Base-by-base conservation (phyloP, 2,888 invertebrate species). In the Epirrhoe tristata region DNA sequence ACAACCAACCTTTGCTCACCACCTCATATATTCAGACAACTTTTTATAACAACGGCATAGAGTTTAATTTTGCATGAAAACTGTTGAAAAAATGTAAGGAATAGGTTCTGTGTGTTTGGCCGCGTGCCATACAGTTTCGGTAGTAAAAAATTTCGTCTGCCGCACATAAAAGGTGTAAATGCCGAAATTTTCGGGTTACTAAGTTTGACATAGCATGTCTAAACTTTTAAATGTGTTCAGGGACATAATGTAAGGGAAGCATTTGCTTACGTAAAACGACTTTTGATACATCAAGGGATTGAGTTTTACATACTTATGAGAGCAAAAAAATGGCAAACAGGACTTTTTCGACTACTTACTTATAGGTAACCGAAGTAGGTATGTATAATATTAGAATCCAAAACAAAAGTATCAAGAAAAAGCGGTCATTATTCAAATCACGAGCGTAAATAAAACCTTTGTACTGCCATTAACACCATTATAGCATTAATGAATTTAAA, bases 401-500 rank as follows among this genome's bases (percentile, higher is more conserved):
- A 66, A 69, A 73, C 73, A 61, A 64, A 62, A 60, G 17, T 39
- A 67, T 60, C 58, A 68, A 71, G 73, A 72, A 74, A 70, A 76
- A 72, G 62, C 66, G 63, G 66, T 60, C 74, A 83, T 84, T 82
- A 86, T 87, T 88, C 85, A 84, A 87, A 90, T 89, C 86, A 86
- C 82, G 85, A 83, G 86, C 81, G 80, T 83, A 83, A 88, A 89
- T 88, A 88, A 87, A 88, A 86, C 74, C 82, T 82, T 90, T 86
- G 87, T 84, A 78, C 81, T 77, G 79, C 85, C 84, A 86, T 90
- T 86, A 84, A 73, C 77, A 77, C 80, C 80, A 85, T 89, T 87
- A 89, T 83, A 82, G 80, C 74, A 72, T 82, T 84, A 87, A 89
- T 89, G 87, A 89, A 89, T 90, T 87, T 83, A 84, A 89, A 87